These are phyloP conservation scores for Scaptomyza cyrtandrae DNA, from an alignment of 2,888 invertebrate genomes.

Conservation along the genomic window DNA sequence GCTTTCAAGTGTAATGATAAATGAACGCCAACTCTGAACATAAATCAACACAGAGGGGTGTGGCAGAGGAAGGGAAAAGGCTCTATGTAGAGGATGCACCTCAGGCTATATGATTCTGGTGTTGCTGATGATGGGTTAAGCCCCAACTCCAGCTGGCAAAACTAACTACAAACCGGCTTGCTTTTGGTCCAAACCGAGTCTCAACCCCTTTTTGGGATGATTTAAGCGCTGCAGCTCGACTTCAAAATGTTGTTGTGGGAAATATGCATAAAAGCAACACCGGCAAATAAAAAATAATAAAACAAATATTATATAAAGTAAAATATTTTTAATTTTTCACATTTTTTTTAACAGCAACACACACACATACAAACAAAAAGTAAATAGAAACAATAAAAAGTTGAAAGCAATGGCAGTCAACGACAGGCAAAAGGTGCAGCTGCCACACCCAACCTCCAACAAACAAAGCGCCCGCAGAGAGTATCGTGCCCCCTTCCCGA, in stretches of 20 bases:
- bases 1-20: constrained; percentile 79
- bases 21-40: constrained; percentile 78
- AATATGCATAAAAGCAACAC: constrained; percentile 76
- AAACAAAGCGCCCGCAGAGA: constrained; percentile 47
- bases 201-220: constrained; percentile 50
- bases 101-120: constrained; percentile 38
- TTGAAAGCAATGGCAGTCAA: constrained; percentile 30
- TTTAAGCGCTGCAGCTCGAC: constrained; percentile 71
- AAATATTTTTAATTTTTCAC: constrained; percentile 77
- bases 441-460: constrained; percentile 18
- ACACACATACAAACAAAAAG: constrained; percentile 2
- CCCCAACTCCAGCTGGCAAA: constrained; percentile 64
- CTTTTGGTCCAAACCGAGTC: constrained; percentile 23
- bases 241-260: constrained; percentile 77
- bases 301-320: constrained; percentile 24
- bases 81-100: constrained; percentile 38
- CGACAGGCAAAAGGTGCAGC: constrained; percentile 59
- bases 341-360: constrained; percentile 55
- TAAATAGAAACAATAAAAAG: constrained; percentile 33
- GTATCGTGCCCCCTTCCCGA: neutral
- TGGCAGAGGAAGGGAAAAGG: neutral
- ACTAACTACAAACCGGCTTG: constrained; percentile 66
- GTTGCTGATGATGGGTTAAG: constrained; percentile 69
- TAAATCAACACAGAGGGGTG: constrained; percentile 57
- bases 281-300: constrained; percentile 32